phyloP scores from a whole-genome alignment of 2,888 invertebrate species.

The Stictocephala bisonia region DNA sequence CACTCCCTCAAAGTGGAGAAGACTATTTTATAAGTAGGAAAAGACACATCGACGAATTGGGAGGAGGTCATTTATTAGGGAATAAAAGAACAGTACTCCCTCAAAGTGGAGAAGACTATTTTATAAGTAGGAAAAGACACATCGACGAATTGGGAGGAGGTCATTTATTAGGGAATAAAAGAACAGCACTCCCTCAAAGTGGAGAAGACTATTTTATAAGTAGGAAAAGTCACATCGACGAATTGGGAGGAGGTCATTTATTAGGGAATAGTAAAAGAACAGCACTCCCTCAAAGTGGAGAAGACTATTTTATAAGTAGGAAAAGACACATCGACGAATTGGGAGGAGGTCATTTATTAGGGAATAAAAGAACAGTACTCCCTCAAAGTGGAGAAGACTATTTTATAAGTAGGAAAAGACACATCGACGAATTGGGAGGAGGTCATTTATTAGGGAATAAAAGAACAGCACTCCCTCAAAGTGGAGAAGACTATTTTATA shows the following conservation, averaged over 20 bases:
- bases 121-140: conserved; percentile 17
- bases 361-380: conserved; percentile 65
- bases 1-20: too few species aligned
- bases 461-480: too few species aligned
- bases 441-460: not conserved
- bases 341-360: conserved; percentile 65
- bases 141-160: conserved; percentile 9
- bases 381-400: conserved; percentile 62
- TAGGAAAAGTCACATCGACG: not conserved
- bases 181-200: not conserved
- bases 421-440: conserved; percentile 9
- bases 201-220: not conserved
- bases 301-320: conserved; percentile 65
- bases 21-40: too few species aligned
- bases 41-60: conserved; percentile 66
- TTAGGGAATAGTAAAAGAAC: conserved; percentile 53
- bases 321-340: conserved; percentile 66
- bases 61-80: conserved; percentile 65
- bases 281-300: conserved; percentile 66
- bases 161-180: not conserved
- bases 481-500: not conserved
- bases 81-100: conserved; percentile 64
- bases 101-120: conserved; percentile 62
- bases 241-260: not conserved
- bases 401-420: conserved; percentile 20